phyloP scores from a whole-genome alignment of 2,797 vertebrate species.

The Limosa lapponica region DNA sequence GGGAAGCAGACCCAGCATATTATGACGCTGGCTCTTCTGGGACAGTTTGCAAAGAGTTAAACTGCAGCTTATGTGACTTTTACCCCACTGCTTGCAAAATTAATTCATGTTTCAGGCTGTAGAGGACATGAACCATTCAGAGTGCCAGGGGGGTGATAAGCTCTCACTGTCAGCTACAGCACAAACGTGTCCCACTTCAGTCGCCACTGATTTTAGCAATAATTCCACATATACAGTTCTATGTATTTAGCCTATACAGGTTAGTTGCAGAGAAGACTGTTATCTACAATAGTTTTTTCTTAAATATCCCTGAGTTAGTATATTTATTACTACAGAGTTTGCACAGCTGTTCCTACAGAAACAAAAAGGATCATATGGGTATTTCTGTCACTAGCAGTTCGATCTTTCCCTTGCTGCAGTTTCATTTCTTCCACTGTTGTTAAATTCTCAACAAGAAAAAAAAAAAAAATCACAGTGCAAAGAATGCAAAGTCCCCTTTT shows the following conservation, averaged over 20 bases:
- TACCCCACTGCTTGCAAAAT: conserved; percentile 40
- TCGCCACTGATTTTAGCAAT: background rate
- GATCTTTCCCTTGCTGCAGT: background rate
- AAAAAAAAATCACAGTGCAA: background rate
- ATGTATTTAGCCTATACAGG: background rate
- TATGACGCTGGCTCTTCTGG: background rate
- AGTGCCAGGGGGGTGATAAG: conserved; percentile 23
- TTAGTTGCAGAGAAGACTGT: background rate
- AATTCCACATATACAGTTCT: background rate
- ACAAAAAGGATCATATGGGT: background rate
- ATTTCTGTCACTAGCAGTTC: background rate
- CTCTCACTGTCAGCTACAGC: conserved; percentile 27
- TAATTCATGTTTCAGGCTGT: conserved; percentile 26
- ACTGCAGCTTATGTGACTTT: conserved; percentile 17
- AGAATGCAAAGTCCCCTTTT: background rate
- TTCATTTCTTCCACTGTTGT: conserved; percentile 10
- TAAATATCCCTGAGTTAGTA: background rate
- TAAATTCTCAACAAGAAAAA: background rate
- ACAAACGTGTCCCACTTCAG: conserved; percentile 15
- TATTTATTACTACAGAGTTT: background rate
- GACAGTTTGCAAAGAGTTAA: conserved; percentile 30
- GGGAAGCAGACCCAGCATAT: background rate
- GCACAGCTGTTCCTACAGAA: background rate
- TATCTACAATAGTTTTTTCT: background rate
- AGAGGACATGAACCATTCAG: background rate